These are phyloP conservation scores for Dynastes grantii DNA, from an alignment of 2,888 invertebrate species.

Conservation along the genomic window DNA sequence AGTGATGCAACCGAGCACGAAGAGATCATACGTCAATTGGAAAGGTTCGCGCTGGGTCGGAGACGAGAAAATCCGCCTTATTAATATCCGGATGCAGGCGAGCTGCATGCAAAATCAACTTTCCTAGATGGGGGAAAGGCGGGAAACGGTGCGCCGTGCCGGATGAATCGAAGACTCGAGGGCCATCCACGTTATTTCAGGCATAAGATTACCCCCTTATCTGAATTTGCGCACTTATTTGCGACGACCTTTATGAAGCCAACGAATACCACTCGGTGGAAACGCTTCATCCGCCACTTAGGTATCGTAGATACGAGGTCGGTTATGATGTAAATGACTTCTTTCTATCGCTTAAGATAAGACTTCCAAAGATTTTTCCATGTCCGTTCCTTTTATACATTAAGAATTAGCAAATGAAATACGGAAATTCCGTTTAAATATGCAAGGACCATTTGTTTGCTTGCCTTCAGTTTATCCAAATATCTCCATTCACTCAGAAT, in stretches of 20 bases:
- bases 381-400: too few relatives aligned
- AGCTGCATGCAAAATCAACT: constrained; percentile 30
- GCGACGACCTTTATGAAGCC: constrained; percentile 21
- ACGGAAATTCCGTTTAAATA: too few relatives aligned
- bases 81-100: constrained; percentile 22
- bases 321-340: too few relatives aligned
- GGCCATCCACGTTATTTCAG: constrained; percentile 59
- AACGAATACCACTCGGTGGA: background rate
- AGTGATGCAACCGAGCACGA: background rate
- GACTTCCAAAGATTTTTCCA: too few relatives aligned
- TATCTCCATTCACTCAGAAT: too few relatives aligned
- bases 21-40: constrained; percentile 20
- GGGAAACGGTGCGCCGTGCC: background rate
- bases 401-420: too few relatives aligned
- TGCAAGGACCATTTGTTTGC: too few relatives aligned
- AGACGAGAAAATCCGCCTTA: background rate
- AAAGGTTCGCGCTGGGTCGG: background rate
- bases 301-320: too few relatives aligned
- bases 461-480: too few relatives aligned
- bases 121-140: constrained; percentile 54
- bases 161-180: constrained; percentile 55
- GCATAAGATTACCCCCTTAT: constrained; percentile 57
- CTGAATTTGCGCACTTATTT: constrained; percentile 55
- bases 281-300: too few relatives aligned
- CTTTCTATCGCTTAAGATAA: too few relatives aligned